Base-by-base conservation (phyloP, 2,888 invertebrate species). In the Bursaphelenchus okinawaensis region DNA sequence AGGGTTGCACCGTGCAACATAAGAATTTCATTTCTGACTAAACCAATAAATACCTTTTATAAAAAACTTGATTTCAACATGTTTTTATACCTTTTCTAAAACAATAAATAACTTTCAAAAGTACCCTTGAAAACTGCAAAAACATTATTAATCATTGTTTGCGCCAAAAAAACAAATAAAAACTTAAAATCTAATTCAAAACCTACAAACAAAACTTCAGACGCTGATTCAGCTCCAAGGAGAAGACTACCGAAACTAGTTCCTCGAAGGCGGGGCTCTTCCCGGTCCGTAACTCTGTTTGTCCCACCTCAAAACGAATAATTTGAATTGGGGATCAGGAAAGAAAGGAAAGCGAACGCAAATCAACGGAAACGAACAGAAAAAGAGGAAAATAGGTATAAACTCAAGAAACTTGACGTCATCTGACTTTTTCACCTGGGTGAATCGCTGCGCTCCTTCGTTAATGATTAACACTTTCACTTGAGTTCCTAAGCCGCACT, bases 171-270 rank as follows among this genome's bases (percentile, higher is more conserved):
- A n/a, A n/a, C n/a, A n/a, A 26, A 26, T 26, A 19, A 54, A 1
- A 16, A 54, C 12, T 26, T n/a, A 54, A 54, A 6, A 54, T 9
- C 12, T 63, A n/a, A n/a, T n/a, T n/a, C n/a, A n/a, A n/a, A 58
- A 63, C 70, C 55, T 58, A 69, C 70, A 69, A 26, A 24, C 58
- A 23, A 19, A 71, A 68, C 29, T 60, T 64, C 12, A 72, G 26
- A 52, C 60, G 67, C 28, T 69, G 70, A 27, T 55, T 58, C 28
- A 51, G 20, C 55, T 72, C 70, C 20, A 73, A 27, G 27, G 63
- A 19, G 29, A 73, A 50, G 16, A 72, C 54, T 29, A 69, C 24
- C n/a, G 63, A 52, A 20, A 69, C 52, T 16, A 26, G 23, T 4
- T 27, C 60, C 27, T 55, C 52, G 52, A 68, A 68, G 19, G 19